Conservation (phyloP, 2,888 invertebrate species). For the Nowickia ferox region DNA sequence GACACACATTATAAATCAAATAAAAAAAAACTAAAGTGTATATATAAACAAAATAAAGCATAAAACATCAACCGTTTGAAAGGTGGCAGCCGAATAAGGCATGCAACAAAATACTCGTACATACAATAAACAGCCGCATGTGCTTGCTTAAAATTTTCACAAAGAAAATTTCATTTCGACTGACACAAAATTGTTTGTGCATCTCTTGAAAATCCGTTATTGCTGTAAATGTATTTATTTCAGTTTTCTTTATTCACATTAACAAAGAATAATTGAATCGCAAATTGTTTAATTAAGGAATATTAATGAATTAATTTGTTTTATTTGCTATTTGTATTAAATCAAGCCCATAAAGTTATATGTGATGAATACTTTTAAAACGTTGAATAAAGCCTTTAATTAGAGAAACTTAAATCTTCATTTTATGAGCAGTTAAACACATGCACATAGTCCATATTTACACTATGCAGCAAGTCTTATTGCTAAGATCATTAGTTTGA, state of each 20-base stretch:
- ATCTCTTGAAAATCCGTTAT: not conserved
- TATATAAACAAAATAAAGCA: slow-evolving; percentile 12
- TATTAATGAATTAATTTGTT: no score
- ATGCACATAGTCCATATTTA: no score
- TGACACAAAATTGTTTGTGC: not conserved
- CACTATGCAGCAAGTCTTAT: no score
- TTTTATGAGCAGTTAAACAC: no score
- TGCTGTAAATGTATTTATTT: slow-evolving; percentile 7
- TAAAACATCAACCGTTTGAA: slow-evolving; percentile 43
- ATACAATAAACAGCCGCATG: slow-evolving; percentile 36
- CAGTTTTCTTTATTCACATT: not conserved
- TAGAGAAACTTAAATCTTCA: no score
- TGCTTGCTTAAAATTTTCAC: not conserved
- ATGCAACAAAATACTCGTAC: slow-evolving; percentile 55
- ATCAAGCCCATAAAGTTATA: no score
- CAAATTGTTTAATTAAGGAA: no score
- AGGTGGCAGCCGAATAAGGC: slow-evolving; percentile 52
- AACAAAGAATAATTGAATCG: not conserved
- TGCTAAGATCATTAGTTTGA: no score
- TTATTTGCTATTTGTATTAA: no score
- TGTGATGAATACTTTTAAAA: no score
- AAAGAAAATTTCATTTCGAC: slow-evolving; percentile 2
- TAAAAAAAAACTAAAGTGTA: slow-evolving; percentile 14
- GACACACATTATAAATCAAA: slow-evolving; percentile 44
- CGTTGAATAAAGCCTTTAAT: no score